Base-by-base conservation (phyloP, 1,140 invertebrate genomes). In the Ips nitidus region DNA sequence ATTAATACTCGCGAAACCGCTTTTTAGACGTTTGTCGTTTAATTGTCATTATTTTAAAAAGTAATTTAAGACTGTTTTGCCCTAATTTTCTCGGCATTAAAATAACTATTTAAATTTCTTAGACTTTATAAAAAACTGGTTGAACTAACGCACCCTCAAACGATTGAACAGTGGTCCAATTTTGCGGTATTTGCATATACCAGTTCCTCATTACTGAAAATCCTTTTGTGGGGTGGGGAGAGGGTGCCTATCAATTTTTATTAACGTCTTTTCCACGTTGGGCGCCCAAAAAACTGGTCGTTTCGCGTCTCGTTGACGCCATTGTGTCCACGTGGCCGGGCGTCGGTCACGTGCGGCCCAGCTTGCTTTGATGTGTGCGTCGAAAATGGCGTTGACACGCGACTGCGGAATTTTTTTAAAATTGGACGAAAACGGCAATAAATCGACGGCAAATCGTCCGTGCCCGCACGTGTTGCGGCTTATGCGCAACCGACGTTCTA, bases 391-490 rank as follows among this genome's bases (percentile, higher is more conserved):
- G 64, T 58, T 55, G 60, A 38, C 62, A 56, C 57, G 62, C 62
- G 61, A 41, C 61, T 1, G 41, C 45, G 58, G 59, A 53, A 66
- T 64, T 61, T 56, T 77, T 77, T 77, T 75, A 73, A 74, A 73
- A 75, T 77, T 76, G 76, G 74, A 68, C 56, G 66, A 73, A 77
- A 77, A 76, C 74, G 73, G 76, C 73, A 73, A 76, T 76, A 76
- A 77, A 77, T 77, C 75, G 76, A 50, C 57, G 71, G 59, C 68
- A 77, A 77, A 76, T 77, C 73, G 73, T 69, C 69, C 75, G 75
- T 75, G 75, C 64, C 63, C 65, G 63, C 75, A 71, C 75, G 76
- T 77, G 76, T 59, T 75, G 75, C 60, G 76, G 76, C 75, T 77
- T 77, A 75, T 63, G 71, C 42, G 64, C 59, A 69, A 62, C 41